Conservation (phyloP, 2,888 invertebrate species). For the Cosmorhoe ocellata region DNA sequence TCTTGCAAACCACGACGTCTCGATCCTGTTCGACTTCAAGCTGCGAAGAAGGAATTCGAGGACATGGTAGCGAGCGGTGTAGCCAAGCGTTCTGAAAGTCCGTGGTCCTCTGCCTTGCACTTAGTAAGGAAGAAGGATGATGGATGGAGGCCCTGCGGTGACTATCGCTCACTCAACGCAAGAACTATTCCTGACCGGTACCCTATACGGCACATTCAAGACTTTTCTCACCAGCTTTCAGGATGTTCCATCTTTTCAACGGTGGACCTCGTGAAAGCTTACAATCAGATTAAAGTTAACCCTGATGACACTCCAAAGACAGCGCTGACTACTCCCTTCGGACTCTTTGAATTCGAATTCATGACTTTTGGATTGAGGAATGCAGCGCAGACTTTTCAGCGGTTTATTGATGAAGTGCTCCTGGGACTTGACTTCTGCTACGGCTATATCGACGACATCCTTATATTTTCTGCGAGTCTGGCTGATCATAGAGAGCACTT, state of each 20-base stretch:
- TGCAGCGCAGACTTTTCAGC: background rate
- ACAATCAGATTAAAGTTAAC: too few relatives aligned
- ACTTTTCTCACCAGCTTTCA: background rate
- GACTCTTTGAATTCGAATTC: background rate
- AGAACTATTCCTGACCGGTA: background rate
- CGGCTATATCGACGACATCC: slow-evolving; percentile 1
- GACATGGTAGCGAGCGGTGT: background rate
- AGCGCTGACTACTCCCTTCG: background rate
- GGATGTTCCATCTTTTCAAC: background rate
- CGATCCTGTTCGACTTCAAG: background rate
- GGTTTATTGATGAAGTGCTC: background rate
- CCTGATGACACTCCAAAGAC: slow-evolving; percentile 1
- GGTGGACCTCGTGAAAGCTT: background rate
- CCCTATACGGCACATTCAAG: background rate
- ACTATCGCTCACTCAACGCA: background rate
- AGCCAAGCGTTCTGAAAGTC: background rate
- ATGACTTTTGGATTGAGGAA: slow-evolving; percentile 2
- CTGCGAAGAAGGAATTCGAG: too few relatives aligned
- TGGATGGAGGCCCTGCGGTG: too few relatives aligned
- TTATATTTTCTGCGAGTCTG: background rate
- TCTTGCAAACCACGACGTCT: background rate
- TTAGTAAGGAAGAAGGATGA: too few relatives aligned
- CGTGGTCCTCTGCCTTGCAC: background rate
- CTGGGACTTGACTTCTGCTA: slow-evolving; percentile 5
- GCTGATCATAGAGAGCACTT: background rate